These are phyloP conservation scores for Agelaius tricolor DNA, from an alignment of 2,113 vertebrate species.

Conservation along the genomic window DNA sequence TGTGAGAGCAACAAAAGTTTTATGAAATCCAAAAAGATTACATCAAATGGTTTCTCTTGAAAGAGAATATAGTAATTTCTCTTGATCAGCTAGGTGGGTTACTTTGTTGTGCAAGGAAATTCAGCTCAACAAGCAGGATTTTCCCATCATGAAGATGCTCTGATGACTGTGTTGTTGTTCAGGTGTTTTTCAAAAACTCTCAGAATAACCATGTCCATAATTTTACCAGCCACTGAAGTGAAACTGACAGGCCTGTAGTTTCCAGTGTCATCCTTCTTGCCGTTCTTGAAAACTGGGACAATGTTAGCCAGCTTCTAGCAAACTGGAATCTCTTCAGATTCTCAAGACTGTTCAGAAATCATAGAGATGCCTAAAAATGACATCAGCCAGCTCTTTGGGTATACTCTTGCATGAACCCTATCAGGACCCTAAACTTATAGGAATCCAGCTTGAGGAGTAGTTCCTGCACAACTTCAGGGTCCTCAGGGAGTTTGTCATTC, in stretches of 20 bases:
- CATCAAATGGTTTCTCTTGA: not conserved
- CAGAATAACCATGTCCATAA: not conserved
- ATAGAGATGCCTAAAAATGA: not conserved
- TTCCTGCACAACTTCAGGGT: not conserved
- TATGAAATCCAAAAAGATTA: not conserved
- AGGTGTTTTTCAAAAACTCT: not conserved
- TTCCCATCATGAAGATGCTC: rapidly evolving
- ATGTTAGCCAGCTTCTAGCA: not conserved
- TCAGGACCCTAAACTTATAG: not conserved
- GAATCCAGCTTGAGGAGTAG: not conserved
- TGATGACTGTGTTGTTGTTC: not conserved
- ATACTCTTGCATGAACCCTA: not conserved
- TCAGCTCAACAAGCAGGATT: not conserved
- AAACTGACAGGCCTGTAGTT: not conserved
- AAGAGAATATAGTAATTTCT: not conserved
- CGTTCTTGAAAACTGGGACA: rapidly evolving
- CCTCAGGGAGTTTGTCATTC: not conserved
- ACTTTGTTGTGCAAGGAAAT: not conserved
- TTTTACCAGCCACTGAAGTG: not conserved
- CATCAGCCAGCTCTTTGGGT: not conserved
- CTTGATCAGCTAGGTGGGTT: not conserved
- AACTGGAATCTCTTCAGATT: not conserved
- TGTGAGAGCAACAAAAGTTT: not conserved
- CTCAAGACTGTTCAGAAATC: not conserved
- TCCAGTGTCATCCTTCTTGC: not conserved